Base-by-base conservation (phyloP, 2,888 invertebrate species). In the Parasteatoda lunata region DNA sequence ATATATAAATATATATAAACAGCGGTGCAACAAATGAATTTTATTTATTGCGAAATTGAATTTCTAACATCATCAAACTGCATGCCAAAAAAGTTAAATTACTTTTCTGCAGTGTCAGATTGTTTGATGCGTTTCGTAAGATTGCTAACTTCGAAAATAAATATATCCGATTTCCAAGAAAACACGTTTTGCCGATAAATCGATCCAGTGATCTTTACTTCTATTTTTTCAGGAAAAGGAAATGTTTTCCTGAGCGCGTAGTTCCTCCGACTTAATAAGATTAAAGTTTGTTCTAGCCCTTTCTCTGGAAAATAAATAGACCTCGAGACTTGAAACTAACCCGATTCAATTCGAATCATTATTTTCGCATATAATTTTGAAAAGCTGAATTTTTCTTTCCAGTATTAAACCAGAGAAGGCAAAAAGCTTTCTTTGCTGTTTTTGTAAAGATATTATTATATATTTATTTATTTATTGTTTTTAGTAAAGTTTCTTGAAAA, bases 171-270 rank as follows among this genome's bases (percentile, higher is more conserved):
- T 81, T 81, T 68, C 73, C 48, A 6, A 48, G 81, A 81, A 75
- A 81, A 81, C 81, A 81, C 81, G 81, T 81, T 81, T 75, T 75
- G 73, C 81, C 81, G 68, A 81, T 81, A 81, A 81, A 81, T 81
- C 81, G 81, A 81, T 66, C 81, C 47, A 30, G 30, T 81, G 81
- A 81, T 81, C 81, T 81, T 75, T 81, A 45, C 47, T 68, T 72
- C 68, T 47, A 54, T 81, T 81, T 81, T 72, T 30, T 7, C 5
- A 51, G 15, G 66, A 47, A 54, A 69, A 81, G 64, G 72, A 65
- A 80, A 80, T 80, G 80, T 80, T 80, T 52, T 65, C 64, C 48
- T 51, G n/a, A n/a, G n/a, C n/a, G n/a, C n/a, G n/a, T n/a, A 13
- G 66, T 72, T 68, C 52, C 81, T 45, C 8, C 59, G 66, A 65